Base-by-base conservation (phyloP, 2,113 vertebrate genomes). In the Glaucomys volans region DNA sequence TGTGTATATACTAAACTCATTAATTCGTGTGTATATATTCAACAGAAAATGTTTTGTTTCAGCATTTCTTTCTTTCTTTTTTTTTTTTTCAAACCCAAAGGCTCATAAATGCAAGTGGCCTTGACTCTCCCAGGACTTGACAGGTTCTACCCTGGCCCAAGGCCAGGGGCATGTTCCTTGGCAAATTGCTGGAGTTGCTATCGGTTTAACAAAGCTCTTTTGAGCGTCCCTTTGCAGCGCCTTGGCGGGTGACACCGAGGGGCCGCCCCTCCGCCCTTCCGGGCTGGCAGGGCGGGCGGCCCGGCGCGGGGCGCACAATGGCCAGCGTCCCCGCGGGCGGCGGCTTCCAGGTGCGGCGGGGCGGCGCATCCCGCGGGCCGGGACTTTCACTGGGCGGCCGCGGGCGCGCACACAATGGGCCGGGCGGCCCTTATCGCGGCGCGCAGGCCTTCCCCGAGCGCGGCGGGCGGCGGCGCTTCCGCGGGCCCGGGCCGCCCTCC, bases 391-490 rank as follows among this genome's bases (percentile, higher is more conserved):
- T 8, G 64, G 44, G 96, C 96, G 82, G n/a, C 94, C 95, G 64
- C 83, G 30, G 14, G 93, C 84, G 92, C 87, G 89, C 1, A 30
- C 84, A 95, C 14, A 93, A 98, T 97, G 98, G 98, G 98, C 98
- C 98, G 97, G 98, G 97, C 94, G 93, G 87, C 47, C 98, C 99
- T 99, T 99, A 99, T 99, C 99, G 93, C 97, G 57, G 94, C 87
- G 82, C 84, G 90, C 97, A 95, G 98, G 94, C 98, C 97, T 98
- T 97, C 97, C 98, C 97, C 92, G 91, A 94, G 98, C 99, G 98
- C 99, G 98, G 98, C 97, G 97, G 98, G 99, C 98, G 98, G 98
- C 98, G 97, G 97, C 74, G 96, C 93, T 93, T 95, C 95, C 95
- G 47, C 62, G 50, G 47, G 54, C 82, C 59, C 35, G 13, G 72